A percentile compares a stretch with the other conserved stretches of the same genome.
Evolutionary conservation across 2,888 invertebrate genomes (phyloP).

Genomic region (Leptothorax acervorum): DNA sequence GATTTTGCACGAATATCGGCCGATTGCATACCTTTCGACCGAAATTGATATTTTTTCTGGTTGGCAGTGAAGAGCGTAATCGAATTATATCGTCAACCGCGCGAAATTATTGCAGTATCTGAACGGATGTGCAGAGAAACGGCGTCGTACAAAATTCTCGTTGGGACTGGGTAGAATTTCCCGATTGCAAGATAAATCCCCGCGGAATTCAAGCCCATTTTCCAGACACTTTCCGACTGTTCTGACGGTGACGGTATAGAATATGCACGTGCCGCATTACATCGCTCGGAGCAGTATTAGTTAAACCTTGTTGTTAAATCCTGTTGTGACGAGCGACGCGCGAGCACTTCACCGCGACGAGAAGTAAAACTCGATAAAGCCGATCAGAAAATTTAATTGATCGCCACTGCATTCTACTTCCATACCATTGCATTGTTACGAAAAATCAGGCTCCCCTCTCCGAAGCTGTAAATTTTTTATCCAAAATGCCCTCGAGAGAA

Average conservation of each 20-base stretch:
- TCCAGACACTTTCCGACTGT: not conserved
- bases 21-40: not conserved
- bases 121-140: not conserved
- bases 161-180: not conserved
- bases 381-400: slow-evolving; percentile 49
- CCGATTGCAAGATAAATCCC: not conserved
- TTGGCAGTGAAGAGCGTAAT: not conserved
- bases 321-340: slow-evolving; percentile 9
- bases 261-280: not conserved
- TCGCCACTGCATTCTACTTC: not conserved
- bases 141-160: not conserved
- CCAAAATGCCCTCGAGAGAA: slow-evolving; percentile 13
- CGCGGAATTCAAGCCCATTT: not conserved
- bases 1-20: slow-evolving; percentile 16
- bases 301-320: slow-evolving; percentile 30
- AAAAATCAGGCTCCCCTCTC: not conserved
- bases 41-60: slow-evolving; percentile 34
- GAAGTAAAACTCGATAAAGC: slow-evolving; percentile 43
- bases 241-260: too few species aligned
- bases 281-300: slow-evolving; percentile 28
- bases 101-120: not conserved
- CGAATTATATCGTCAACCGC: not conserved
- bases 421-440: not conserved
- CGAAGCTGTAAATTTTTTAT: slow-evolving; percentile 30
- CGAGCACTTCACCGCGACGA: slow-evolving; percentile 9